Conservation (phyloP, 2,797 vertebrate genomes). For the Oreochromis grahami region DNA sequence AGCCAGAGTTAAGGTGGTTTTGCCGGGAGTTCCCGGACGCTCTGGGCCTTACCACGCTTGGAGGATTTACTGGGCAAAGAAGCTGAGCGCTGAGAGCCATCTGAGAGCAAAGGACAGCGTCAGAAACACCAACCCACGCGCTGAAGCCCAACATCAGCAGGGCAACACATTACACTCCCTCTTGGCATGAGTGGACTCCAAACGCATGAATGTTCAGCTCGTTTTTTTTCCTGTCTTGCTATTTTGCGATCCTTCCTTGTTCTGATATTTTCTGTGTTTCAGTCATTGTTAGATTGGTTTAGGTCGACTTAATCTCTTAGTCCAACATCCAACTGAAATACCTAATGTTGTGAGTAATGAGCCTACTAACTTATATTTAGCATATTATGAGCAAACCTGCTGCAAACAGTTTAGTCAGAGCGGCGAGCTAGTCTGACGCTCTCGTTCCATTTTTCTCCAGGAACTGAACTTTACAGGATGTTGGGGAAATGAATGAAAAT, state of each 20-base stretch:
- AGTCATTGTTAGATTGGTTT: neutral
- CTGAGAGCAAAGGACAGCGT: constrained; percentile 82
- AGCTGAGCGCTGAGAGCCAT: constrained; percentile 87
- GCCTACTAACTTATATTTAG: rapidly evolving
- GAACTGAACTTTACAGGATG: neutral
- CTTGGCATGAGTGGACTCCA: neutral
- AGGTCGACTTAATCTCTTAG: neutral
- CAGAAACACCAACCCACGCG: neutral
- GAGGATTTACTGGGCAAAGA: constrained; percentile 86
- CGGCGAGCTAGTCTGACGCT: neutral
- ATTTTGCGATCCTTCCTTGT: rapidly evolving
- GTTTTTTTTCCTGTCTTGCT: neutral
- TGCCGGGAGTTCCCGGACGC: neutral
- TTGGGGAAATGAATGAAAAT: neutral
- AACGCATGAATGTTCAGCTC: neutral
- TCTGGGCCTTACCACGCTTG: constrained; percentile 89
- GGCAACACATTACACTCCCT: neutral
- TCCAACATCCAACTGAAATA: neutral
- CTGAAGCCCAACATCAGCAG: neutral
- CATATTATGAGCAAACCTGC: neutral
- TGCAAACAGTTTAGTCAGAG: neutral
- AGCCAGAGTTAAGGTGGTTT: constrained; percentile 28
- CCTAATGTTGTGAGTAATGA: neutral
- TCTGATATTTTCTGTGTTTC: neutral
- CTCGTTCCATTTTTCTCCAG: neutral